Percentiles rank a stretch among this genome's conserved stretches.
phyloP scores from a whole-genome alignment of 2,888 invertebrate species.

The Eristalis arbustorum region DNA sequence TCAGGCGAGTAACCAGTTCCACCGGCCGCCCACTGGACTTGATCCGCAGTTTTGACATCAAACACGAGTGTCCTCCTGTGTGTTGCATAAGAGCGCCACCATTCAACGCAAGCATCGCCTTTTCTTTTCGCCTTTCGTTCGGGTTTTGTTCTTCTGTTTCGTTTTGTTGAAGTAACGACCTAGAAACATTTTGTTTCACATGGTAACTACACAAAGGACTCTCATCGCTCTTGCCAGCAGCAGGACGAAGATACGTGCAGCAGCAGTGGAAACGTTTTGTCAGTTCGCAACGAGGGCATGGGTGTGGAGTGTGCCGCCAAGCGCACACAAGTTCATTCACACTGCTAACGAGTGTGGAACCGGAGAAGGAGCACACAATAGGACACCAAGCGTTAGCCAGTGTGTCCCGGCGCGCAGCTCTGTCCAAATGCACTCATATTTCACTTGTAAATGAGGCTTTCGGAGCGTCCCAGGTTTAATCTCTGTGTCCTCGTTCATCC shows the following conservation, averaged over 20 bases:
- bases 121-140: background rate
- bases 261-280: conserved; percentile 6
- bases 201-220: conserved; percentile 46
- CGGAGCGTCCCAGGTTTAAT: conserved; percentile 48
- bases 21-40: background rate
- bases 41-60: background rate
- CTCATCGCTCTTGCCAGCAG: background rate
- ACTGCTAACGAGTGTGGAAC: conserved; percentile 10
- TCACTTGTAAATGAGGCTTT: conserved; percentile 60
- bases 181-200: conserved; percentile 49
- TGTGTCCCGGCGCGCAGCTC: background rate
- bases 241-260: conserved; percentile 7
- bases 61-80: background rate
- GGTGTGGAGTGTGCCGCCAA: conserved; percentile 18
- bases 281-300: conserved; percentile 20
- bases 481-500: conserved; percentile 24
- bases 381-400: conserved; percentile 5
- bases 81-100: background rate
- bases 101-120: background rate
- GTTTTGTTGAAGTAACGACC: conserved; percentile 47
- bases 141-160: background rate
- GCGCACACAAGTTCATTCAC: conserved; percentile 58
- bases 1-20: background rate
- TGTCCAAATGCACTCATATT: conserved; percentile 59
- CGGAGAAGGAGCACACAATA: conserved; percentile 40